Evolutionary conservation across 2,888 invertebrate species (phyloP).

Genomic region (Drosophila nigricruria): DNA sequence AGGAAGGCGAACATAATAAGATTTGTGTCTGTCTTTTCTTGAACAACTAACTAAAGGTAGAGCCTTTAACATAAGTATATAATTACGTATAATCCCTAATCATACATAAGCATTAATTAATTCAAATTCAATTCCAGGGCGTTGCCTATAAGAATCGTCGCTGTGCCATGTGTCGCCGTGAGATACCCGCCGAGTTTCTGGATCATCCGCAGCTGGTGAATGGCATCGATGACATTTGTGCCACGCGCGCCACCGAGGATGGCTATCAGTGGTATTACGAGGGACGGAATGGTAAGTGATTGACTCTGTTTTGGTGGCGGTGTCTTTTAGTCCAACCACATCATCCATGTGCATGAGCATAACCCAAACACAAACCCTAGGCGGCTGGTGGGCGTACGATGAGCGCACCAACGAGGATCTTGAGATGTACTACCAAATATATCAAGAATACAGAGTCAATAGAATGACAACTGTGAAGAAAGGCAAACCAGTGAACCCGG

Average conservation of each 20-base stretch:
- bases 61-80: neutral
- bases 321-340: slow-evolving; percentile 29
- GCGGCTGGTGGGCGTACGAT: slow-evolving; percentile 99
- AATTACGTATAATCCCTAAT: neutral
- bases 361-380: slow-evolving; percentile 64
- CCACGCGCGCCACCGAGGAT: slow-evolving; percentile 87
- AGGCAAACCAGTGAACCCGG: neutral
- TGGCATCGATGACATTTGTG: slow-evolving; percentile 85
- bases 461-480: no score
- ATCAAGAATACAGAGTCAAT: slow-evolving; percentile 86
- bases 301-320: slow-evolving; percentile 42
- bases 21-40: no score
- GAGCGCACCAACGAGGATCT: slow-evolving; percentile 93
- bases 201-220: slow-evolving; percentile 93
- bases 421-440: slow-evolving; percentile 91
- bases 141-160: slow-evolving; percentile 93
- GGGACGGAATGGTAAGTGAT: slow-evolving; percentile 92
- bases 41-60: no score
- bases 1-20: no score
- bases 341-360: slow-evolving; percentile 36
- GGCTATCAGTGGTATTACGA: slow-evolving; percentile 98
- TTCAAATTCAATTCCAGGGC: slow-evolving; percentile 86
- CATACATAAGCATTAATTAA: no score
- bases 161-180: slow-evolving; percentile 97
- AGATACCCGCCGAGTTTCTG: slow-evolving; percentile 95